Conservation (phyloP, 2,797 vertebrate species). For the Myioborus melanocephalus region DNA sequence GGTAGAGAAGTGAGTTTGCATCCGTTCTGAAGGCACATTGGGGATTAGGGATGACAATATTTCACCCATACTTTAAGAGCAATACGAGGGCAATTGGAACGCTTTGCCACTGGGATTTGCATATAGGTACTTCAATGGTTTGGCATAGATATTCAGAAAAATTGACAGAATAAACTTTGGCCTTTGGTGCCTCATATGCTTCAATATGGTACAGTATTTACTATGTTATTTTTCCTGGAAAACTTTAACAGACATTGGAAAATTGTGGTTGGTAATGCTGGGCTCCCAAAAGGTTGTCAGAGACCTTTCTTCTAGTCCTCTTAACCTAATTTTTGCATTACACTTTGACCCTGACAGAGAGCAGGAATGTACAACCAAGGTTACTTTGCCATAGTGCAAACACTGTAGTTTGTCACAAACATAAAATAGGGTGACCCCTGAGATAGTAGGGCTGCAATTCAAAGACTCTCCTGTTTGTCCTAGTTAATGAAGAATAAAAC, state of each 20-base stretch:
- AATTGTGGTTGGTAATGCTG: not conserved
- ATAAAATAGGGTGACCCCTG: constrained; percentile 27
- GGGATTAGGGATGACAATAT: not conserved
- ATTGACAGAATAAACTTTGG: not conserved
- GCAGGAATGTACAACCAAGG: constrained; percentile 5
- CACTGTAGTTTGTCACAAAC: constrained; percentile 30
- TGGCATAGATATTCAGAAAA: not conserved
- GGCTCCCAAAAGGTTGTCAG: not conserved
- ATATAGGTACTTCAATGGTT: not conserved
- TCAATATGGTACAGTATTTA: not conserved
- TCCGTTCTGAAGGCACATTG: rapidly evolving
- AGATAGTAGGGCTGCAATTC: not conserved
- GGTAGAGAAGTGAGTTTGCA: not conserved
- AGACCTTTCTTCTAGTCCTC: not conserved
- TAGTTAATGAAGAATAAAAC: constrained; percentile 49
- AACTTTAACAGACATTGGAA: not conserved
- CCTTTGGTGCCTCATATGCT: not conserved
- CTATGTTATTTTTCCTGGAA: not conserved
- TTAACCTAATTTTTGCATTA: constrained; percentile 49
- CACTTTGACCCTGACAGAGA: not conserved
- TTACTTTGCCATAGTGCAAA: constrained; percentile 14
- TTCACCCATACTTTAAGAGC: not conserved
- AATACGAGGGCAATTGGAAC: not conserved
- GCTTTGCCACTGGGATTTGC: not conserved
- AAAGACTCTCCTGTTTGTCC: constrained; percentile 33